phyloP scores from a whole-genome alignment of 2,797 vertebrate genomes.

The Neostethus bicornis region DNA sequence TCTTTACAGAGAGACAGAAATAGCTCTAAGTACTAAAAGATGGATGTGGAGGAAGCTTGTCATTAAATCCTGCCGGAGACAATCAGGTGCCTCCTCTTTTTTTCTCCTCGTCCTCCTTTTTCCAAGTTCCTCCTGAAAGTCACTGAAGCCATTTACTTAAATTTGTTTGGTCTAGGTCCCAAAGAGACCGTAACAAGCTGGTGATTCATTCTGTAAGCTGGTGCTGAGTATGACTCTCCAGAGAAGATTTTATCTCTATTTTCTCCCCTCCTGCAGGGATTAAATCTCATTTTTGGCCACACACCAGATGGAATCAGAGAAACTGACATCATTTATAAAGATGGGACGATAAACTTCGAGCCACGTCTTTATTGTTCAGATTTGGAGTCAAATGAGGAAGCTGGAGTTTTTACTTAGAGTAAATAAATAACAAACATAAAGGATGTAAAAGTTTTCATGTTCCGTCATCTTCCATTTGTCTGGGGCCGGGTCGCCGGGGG shows the following conservation, averaged over 20 bases:
- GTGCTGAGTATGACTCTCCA: constrained; percentile 34
- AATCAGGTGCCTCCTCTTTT: constrained; percentile 79
- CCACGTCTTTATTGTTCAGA: not conserved
- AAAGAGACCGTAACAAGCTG: constrained; percentile 29
- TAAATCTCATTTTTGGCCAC: constrained; percentile 6
- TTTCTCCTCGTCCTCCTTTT: constrained; percentile 12
- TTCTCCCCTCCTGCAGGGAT: not conserved
- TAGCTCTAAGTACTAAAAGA: constrained; percentile 84
- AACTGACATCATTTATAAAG: constrained; percentile 13
- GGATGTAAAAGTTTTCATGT: no score
- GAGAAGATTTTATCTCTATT: constrained; percentile 21
- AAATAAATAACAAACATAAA: no score
- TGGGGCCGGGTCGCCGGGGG: no score
- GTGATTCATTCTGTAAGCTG: constrained; percentile 30
- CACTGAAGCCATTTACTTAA: constrained; percentile 37
- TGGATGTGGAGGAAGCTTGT: constrained; percentile 82
- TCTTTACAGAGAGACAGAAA: constrained; percentile 73
- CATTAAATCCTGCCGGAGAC: constrained; percentile 84
- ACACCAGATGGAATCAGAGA: constrained; percentile 15
- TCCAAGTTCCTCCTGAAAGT: constrained; percentile 24
- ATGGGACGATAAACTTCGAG: constrained; percentile 14
- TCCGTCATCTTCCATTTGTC: no score
- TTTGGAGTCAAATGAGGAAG: no score
- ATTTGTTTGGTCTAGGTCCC: constrained; percentile 29
- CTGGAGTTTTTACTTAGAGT: no score